These are phyloP conservation scores for Pentalonia nigronervosa DNA, from an alignment of 1,140 invertebrate genomes.

Conservation along the genomic window DNA sequence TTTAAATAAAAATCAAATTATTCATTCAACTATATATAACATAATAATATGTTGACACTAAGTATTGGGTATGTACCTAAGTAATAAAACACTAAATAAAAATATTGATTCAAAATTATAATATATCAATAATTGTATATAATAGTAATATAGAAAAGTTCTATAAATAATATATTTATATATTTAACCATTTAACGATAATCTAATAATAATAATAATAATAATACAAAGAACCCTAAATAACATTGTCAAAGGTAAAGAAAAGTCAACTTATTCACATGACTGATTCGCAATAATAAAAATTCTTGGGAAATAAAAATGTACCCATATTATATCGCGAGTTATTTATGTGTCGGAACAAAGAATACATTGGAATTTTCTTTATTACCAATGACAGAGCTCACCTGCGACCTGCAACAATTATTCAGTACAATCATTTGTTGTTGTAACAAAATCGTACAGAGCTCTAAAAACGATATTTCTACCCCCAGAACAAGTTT, in stretches of 20 bases:
- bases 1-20: neutral
- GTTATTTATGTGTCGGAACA: neutral
- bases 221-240: neutral
- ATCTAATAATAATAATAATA: neutral
- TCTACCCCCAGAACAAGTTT: neutral
- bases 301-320: slow-evolving; percentile 32
- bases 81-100: neutral
- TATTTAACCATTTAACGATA: neutral
- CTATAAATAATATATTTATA: neutral
- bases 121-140: too few relatives aligned
- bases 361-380: slow-evolving; percentile 21
- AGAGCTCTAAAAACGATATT: neutral
- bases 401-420: slow-evolving; percentile 19
- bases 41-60: neutral
- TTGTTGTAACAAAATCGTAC: neutral
- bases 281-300: neutral
- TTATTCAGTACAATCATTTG: neutral
- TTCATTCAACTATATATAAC: neutral
- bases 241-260: neutral
- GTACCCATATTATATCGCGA: neutral
- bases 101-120: too few relatives aligned
- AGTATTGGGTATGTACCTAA: neutral
- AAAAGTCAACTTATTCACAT: slow-evolving; percentile 4
- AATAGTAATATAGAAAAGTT: neutral
- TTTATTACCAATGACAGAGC: neutral